Conservation (phyloP, 2,113 vertebrate species). For the Smithornis capensis region DNA sequence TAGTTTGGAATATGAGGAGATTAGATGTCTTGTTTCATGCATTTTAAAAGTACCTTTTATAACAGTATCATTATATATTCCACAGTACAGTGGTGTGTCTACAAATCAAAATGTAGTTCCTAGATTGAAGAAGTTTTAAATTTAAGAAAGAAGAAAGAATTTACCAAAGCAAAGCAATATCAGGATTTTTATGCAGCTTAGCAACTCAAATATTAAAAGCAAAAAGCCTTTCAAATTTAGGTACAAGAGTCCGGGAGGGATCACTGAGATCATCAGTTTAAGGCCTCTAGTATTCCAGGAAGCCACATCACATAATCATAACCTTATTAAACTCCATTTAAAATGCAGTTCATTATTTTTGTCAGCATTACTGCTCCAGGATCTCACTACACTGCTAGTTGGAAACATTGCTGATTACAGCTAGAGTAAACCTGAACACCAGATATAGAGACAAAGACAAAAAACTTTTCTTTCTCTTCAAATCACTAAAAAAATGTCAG, state of each 20-base stretch:
- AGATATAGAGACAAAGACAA: background rate
- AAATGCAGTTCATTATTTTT: slow-evolving; percentile 25
- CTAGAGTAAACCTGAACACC: background rate
- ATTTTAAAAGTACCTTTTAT: background rate
- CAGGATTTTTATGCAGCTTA: background rate
- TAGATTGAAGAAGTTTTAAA: background rate
- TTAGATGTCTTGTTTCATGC: background rate
- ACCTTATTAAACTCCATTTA: slow-evolving; percentile 17
- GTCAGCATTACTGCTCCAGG: background rate
- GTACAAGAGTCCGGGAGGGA: background rate
- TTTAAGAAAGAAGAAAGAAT: background rate
- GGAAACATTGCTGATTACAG: background rate
- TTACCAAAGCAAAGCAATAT: background rate
- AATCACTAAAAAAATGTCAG: background rate
- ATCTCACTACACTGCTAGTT: background rate
- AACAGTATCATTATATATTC: background rate
- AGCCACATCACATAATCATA: background rate
- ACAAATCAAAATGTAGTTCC: background rate
- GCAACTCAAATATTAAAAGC: background rate
- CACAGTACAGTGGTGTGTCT: background rate
- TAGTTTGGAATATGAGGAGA: background rate
- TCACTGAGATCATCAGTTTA: background rate
- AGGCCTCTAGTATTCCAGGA: background rate
- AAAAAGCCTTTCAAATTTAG: background rate
- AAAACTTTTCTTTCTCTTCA: background rate